Evolutionary conservation across 2,888 invertebrate species (phyloP).

Genomic region (Athalia circularis): DNA sequence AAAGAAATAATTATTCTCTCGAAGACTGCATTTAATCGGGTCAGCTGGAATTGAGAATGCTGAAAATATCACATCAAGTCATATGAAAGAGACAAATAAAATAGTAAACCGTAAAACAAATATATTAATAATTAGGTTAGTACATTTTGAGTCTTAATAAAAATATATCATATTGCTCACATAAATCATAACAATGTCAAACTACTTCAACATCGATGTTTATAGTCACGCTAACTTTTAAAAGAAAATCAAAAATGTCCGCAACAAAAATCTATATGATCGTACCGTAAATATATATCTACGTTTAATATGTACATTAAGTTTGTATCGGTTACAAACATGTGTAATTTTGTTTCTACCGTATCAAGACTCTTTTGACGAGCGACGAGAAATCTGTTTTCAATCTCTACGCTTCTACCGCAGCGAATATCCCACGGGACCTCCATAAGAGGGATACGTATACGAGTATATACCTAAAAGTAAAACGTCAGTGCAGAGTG

Average conservation of each 20-base stretch:
- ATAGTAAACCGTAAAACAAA: too few species aligned
- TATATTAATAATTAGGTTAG: too few species aligned
- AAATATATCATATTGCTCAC: too few species aligned
- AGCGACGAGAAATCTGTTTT: conserved; percentile 37
- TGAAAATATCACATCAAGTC: too few species aligned
- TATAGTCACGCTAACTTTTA: not conserved
- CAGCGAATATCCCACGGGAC: conserved; percentile 37
- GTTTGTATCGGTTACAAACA: not conserved
- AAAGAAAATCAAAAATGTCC: not conserved
- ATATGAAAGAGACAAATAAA: too few species aligned
- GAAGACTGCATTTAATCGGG: too few species aligned
- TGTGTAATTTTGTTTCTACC: conserved; percentile 17
- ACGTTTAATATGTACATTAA: not conserved
- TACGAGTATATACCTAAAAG: not conserved
- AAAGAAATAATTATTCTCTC: too few species aligned
- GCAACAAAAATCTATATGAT: not conserved
- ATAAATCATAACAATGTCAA: too few species aligned
- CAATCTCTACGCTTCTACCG: conserved; percentile 35
- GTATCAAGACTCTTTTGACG: conserved; percentile 20
- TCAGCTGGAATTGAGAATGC: too few species aligned
- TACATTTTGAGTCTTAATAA: too few species aligned
- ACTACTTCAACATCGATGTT: too few species aligned
- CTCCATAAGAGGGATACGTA: conserved; percentile 11
- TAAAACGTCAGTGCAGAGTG: conserved; percentile 21
- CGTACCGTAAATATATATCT: not conserved